Conservation (phyloP, 2,888 invertebrate species). For the Norana najaformis region DNA sequence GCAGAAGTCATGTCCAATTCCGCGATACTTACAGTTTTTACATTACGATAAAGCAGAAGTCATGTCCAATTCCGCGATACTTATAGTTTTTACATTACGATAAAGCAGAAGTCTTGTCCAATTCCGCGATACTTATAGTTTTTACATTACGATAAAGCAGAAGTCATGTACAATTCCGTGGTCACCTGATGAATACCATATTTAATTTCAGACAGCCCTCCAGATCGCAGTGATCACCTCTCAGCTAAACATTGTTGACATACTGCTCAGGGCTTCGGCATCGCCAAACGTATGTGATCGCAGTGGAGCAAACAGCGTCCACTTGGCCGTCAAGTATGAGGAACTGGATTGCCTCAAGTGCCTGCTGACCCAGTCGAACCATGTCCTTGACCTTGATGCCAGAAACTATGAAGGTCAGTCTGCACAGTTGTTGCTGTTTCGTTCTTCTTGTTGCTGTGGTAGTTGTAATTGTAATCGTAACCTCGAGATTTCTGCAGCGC, state of each 20-base stretch:
- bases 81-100: too few species aligned
- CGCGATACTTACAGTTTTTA: too few species aligned
- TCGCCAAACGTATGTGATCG: background rate
- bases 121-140: too few species aligned
- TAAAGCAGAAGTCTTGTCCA: too few species aligned
- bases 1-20: too few species aligned
- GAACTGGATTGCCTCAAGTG: background rate
- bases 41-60: too few species aligned
- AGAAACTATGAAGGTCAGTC: slow-evolving; percentile 21
- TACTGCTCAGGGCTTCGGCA: background rate
- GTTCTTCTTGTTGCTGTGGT: background rate
- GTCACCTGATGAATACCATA: background rate
- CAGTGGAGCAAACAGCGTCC: background rate
- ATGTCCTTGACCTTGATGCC: slow-evolving; percentile 14
- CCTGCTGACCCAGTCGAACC: background rate
- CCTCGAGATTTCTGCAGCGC: too few species aligned
- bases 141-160: too few species aligned
- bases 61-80: too few species aligned
- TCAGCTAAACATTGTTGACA: background rate
- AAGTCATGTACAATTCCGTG: background rate
- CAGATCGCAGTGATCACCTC: background rate
- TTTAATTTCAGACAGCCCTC: background rate
- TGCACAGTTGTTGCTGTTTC: background rate
- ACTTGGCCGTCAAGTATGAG: slow-evolving; percentile 18
- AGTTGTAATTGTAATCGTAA: too few species aligned